Evolutionary conservation across 2,888 invertebrate genomes (phyloP).

Genomic region (Agonopterix alstromeriana): DNA sequence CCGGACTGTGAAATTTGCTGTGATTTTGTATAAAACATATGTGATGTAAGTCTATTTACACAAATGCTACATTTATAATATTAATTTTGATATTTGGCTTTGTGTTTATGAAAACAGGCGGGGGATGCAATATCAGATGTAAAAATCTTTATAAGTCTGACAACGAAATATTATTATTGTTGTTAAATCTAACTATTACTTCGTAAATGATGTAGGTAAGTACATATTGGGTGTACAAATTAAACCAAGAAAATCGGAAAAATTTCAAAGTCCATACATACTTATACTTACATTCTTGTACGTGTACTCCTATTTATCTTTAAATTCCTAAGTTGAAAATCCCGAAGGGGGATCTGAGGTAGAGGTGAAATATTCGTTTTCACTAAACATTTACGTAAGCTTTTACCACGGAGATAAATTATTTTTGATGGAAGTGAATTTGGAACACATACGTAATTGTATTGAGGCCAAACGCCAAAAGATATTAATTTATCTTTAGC

Average conservation of each 20-base stretch:
- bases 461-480: no score
- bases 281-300: background rate
- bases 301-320: conserved; percentile 17
- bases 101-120: no score
- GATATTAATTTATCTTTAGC: no score
- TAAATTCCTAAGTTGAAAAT: conserved; percentile 24
- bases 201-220: background rate
- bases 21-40: conserved; percentile 5
- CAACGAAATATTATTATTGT: no score
- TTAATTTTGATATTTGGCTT: background rate
- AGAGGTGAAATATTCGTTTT: conserved; percentile 41
- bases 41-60: no score
- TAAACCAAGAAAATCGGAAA: background rate
- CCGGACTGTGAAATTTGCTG: conserved; percentile 15
- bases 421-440: conserved; percentile 15
- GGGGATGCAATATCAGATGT: no score
- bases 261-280: background rate
- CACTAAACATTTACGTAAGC: conserved; percentile 25
- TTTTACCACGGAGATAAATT: conserved; percentile 16
- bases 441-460: no score
- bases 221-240: background rate
- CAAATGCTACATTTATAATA: background rate
- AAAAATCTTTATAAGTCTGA: no score
- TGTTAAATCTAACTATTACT: background rate
- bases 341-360: conserved; percentile 25